Evolutionary conservation across 2,113 vertebrate genomes (phyloP), one percentile per base, ranked within the genome.

Genomic region (Eclectus roratus): DNA sequence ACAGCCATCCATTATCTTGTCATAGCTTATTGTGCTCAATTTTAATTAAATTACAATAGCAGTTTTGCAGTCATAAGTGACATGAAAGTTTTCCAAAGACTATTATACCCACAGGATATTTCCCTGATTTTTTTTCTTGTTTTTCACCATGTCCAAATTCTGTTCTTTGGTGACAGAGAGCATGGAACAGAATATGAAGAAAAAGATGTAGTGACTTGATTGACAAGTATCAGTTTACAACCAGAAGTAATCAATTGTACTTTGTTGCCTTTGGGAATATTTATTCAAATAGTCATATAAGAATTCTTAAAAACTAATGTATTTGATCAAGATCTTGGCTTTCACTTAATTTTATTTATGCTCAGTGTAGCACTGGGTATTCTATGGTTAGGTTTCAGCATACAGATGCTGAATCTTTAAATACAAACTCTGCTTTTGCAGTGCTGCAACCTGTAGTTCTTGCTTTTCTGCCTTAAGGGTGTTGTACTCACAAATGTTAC

Each of bases 21-120:
- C 81, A 95, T 73, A 94, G 88, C 90, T 93, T 91, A 89, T 95
- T 96, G 92, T 89, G 80, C 93, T 96, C 93, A 96, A 89, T 95
- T 96, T 97, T 98, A 96, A 98, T 98, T 97, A 97, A 97, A 96
- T 50, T 69, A 81, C 92, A 89, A 56, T 96, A 94, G 79, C 39
- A 46, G 63, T 93, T 93, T 95, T 89, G 80, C 91, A 89, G 86
- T 93, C 88, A 93, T 88, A 63, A 53, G 93, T 94, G 96, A 96
- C 89, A 82, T 95, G 88, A 94, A 89, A 87, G 50, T 93, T 95
- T 91, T 92, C 85, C 61, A 58, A 92, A 95, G 88, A 84, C 58
- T 95, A 11, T 80, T 96, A 64, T 89, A 97, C 96, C 96, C 93
- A 79, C 55, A 92, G 96, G 92, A 91, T 92, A 68, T 95, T 93